Conservation (phyloP, 2,888 invertebrate species). For the Norana najaformis region DNA sequence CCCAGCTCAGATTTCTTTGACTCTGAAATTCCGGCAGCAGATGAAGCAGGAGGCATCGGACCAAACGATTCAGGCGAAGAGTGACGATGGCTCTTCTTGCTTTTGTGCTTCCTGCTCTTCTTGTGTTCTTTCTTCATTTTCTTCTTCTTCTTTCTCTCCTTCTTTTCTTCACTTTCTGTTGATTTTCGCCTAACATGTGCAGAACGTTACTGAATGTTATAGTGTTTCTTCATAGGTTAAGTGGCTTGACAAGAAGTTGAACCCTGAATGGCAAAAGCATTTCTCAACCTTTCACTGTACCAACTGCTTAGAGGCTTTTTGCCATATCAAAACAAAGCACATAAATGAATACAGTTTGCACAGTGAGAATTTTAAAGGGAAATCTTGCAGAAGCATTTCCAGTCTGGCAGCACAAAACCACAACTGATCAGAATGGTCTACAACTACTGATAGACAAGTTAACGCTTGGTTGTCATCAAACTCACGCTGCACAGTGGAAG, state of each 20-base stretch:
- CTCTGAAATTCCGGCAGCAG: background rate
- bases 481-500: too few species aligned
- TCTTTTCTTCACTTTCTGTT: background rate
- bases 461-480: too few species aligned
- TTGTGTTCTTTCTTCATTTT: background rate
- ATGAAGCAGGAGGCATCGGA: background rate
- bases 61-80: background rate
- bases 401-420: background rate
- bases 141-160: background rate
- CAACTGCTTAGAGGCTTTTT: background rate
- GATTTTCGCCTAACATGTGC: background rate
- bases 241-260: background rate
- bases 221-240: background rate
- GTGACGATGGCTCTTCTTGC: background rate
- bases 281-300: background rate
- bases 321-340: background rate
- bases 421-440: background rate
- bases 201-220: background rate
- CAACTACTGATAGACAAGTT: too few species aligned
- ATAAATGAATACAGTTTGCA: background rate
- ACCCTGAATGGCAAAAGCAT: background rate
- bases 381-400: background rate
- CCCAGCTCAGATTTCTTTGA: background rate
- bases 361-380: background rate
- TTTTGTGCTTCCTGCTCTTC: slow-evolving; percentile 4